phyloP scores from a whole-genome alignment of 2,888 invertebrate species.

The Rhagophthalmus giganteus region DNA sequence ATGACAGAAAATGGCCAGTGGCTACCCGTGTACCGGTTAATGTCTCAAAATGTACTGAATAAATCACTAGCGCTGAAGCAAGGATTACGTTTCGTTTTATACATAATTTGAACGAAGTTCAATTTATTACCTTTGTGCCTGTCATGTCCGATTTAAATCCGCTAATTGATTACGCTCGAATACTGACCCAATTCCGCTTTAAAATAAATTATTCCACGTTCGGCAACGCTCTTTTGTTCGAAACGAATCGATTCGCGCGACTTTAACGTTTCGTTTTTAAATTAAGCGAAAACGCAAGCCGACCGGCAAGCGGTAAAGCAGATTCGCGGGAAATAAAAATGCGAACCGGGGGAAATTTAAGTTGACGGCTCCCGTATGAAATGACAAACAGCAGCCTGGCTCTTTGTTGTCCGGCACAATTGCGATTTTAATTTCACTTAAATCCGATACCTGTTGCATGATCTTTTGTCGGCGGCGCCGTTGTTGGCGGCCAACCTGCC shows the following conservation, averaged over 20 bases:
- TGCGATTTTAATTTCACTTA: constrained; percentile 44
- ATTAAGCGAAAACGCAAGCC: no score
- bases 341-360: constrained; percentile 33
- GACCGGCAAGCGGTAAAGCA: no score
- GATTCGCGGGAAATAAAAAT: constrained; percentile 24
- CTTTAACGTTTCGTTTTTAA: no score
- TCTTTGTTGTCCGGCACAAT: constrained; percentile 42
- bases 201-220: not conserved
- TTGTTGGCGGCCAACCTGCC: no score
- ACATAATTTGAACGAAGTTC: not conserved
- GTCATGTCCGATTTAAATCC: not conserved
- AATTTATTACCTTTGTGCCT: not conserved
- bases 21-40: not conserved
- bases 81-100: not conserved
- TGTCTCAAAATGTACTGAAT: not conserved
- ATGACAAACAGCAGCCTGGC: constrained; percentile 36
- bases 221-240: no score
- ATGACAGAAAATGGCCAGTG: not conserved
- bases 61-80: not conserved
- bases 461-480: no score
- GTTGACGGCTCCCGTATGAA: constrained; percentile 38
- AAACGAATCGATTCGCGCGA: no score
- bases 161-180: not conserved
- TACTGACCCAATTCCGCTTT: not conserved
- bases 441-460: constrained; percentile 41